Conservation (phyloP, 1,140 invertebrate species). For the Agrypnia vestita region DNA sequence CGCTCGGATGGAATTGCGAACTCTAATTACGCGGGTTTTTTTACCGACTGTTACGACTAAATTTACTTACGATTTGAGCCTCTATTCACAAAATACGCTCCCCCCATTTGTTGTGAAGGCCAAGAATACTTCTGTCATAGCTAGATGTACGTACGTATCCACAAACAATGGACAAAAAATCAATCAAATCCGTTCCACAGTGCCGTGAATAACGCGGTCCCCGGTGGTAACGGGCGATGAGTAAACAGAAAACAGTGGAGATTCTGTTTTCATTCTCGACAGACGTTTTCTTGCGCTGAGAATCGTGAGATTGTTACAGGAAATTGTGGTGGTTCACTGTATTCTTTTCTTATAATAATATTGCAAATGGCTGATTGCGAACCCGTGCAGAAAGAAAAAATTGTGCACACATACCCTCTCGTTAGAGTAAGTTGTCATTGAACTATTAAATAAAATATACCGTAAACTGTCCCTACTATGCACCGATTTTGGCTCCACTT, state of each 20-base stretch:
- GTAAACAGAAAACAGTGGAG: conserved; percentile 61
- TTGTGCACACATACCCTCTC: conserved; percentile 82
- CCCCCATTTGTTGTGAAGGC: conserved; percentile 40
- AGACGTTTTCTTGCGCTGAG: conserved; percentile 58
- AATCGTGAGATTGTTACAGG: conserved; percentile 57
- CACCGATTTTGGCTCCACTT: too few relatives aligned
- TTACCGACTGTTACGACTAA: conserved; percentile 24
- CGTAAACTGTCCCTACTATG: too few relatives aligned
- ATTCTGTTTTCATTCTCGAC: conserved; percentile 61
- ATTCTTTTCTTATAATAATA: conserved; percentile 12
- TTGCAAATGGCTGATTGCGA: conserved; percentile 70
- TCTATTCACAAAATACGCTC: conserved; percentile 42
- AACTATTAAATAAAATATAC: too few relatives aligned
- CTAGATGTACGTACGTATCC: conserved; percentile 24
- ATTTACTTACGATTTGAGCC: conserved; percentile 37
- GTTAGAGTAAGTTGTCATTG: conserved; percentile 75
- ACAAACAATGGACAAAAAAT: conserved; percentile 57
- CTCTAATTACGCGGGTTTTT: conserved; percentile 34
- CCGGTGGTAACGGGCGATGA: conserved; percentile 36
- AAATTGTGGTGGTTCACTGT: conserved; percentile 15
- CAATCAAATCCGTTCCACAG: conserved; percentile 55
- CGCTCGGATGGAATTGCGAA: conserved; percentile 31
- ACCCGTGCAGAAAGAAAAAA: conserved; percentile 77
- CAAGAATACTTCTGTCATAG: conserved; percentile 39
- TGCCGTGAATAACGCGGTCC: conserved; percentile 31